These are phyloP conservation scores for Drosophila fulvimacula DNA, from an alignment of 2,888 invertebrate genomes.

Conservation along the genomic window DNA sequence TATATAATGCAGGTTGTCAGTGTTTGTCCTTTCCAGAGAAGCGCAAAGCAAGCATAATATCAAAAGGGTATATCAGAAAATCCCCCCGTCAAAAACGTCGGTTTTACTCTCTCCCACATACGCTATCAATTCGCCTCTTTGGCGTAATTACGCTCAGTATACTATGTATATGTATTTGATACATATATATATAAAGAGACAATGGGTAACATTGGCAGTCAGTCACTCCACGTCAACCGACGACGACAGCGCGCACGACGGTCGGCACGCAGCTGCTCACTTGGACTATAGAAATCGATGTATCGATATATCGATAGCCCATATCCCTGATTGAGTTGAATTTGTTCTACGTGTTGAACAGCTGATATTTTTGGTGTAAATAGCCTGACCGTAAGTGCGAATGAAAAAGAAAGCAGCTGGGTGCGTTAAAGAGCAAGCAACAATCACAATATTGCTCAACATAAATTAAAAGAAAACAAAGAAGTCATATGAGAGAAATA, in stretches of 20 bases:
- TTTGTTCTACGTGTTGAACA: slow-evolving; percentile 37
- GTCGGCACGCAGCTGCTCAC: slow-evolving; percentile 28
- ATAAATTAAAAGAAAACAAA: slow-evolving; percentile 59
- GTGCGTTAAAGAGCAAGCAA: slow-evolving; percentile 41
- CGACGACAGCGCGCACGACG: slow-evolving; percentile 30
- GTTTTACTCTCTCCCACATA: slow-evolving; percentile 29
- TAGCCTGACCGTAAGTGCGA: slow-evolving; percentile 49
- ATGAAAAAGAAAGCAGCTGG: slow-evolving; percentile 65
- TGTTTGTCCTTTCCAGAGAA: slow-evolving; percentile 20
- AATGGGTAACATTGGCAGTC: slow-evolving; percentile 37
- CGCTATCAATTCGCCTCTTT: slow-evolving; percentile 39
- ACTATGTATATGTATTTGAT: slow-evolving; percentile 3
- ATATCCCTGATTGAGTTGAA: slow-evolving; percentile 23
- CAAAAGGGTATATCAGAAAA: slow-evolving; percentile 54
- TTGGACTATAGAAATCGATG: slow-evolving; percentile 28
- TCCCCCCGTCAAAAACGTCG: slow-evolving; percentile 38
- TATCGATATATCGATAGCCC: slow-evolving; percentile 45
- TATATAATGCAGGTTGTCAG: not conserved
- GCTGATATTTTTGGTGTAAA: slow-evolving; percentile 52
- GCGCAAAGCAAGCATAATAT: slow-evolving; percentile 28
- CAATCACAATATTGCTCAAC: slow-evolving; percentile 54
- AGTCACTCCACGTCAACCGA: slow-evolving; percentile 38
- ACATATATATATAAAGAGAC: slow-evolving; percentile 38
- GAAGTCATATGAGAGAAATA: slow-evolving; percentile 9
- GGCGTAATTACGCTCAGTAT: slow-evolving; percentile 24